Base-by-base conservation (phyloP, 2,888 invertebrate genomes). In the Drosophila nigritarsus region DNA sequence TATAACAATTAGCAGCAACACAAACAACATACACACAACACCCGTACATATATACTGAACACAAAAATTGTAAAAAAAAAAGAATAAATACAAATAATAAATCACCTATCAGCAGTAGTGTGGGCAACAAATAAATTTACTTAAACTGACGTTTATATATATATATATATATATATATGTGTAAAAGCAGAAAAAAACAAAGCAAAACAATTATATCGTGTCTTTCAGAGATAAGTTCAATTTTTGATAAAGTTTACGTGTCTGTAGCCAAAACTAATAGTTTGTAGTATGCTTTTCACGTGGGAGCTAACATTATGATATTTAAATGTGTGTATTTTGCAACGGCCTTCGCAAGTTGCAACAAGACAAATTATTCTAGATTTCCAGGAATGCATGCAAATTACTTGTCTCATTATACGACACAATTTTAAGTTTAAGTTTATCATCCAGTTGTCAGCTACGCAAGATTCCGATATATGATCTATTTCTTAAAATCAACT, bases 231-330 rank as follows among this genome's bases (percentile, higher is more conserved):
- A 71, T 80, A 76, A 77, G 77, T 71, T 71, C 18, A 70, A 61
- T 75, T 71, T 56, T 61, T 63, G 61, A 69, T 62, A 9, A 65
- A 71, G 59, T 65, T 62, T 61, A 64, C n/a, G 78, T 62, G 64
- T 78, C 72, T 80, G 58, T 80, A 80, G 72, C 66, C 77, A 80
- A 76, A 61, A 80, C 77, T 80, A 62, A 65, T 78, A 80, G 72
- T 59, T 40, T 65, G 60, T 78, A 80, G 80, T 45, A 59, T 62
- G 66, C 62, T 51, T 62, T 77, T 73, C 67, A 61, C 38, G 49
- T 75, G 77, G 71, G 72, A 76, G 61, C 66, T 61, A 61, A 75
- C 49, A 36, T 66, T 63, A 71, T 64, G 63, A 62, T 68, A 73
- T 65, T 62, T 65, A 65, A 49, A 65, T 71, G 61, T 59, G 59